Base-by-base conservation (phyloP, 2,888 invertebrate species). In the Noctua fimbriata region DNA sequence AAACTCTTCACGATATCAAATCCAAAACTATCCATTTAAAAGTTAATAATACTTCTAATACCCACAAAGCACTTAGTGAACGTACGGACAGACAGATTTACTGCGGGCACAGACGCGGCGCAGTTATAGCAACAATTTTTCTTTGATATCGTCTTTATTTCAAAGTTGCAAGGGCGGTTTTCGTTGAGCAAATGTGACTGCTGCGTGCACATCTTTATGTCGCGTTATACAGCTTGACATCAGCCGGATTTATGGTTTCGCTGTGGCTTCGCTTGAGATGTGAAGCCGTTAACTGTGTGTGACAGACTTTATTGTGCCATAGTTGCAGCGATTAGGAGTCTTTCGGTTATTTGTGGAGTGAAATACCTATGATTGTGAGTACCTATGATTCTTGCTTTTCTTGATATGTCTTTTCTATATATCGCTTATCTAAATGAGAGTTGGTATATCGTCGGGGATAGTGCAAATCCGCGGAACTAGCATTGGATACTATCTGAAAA, bases 81-180 rank as follows among this genome's bases (percentile, higher is more conserved):
- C 52, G 63, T 24, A 60, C 36, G 66, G 58, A 78, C 71, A 28
- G 81, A 80, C 86, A 84, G 86, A 88, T 89, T 88, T 88, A 88
- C 77, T 84, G 86, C 86, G 58, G 4, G 24, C 69, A 47, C 80
- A 87, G 77, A 74, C 81, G 73, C 69, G 76, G 71, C 72, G 69
- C 88, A 78, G 71, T 82, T 78, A 60, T 32, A n/a, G 32, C 2
- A 36, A 47, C 18, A 47, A 28, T 55, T 76, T 76, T 76, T 75
- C 44, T 52, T 18, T 63, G 14, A 63, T 44, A 63, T 1, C 82
- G 36, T 28, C 65, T 28, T 65, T 79, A 47, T 65, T 12, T 10
- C 44, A 1, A 47, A 24, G 47, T 5, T 0, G 4, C 24, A 82
- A 82, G 44, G 65, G 2, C 1, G 65, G 9, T 36, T 65, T 76